Evolutionary conservation across 2,797 vertebrate genomes (phyloP).

Genomic region (Tapera naevia): DNA sequence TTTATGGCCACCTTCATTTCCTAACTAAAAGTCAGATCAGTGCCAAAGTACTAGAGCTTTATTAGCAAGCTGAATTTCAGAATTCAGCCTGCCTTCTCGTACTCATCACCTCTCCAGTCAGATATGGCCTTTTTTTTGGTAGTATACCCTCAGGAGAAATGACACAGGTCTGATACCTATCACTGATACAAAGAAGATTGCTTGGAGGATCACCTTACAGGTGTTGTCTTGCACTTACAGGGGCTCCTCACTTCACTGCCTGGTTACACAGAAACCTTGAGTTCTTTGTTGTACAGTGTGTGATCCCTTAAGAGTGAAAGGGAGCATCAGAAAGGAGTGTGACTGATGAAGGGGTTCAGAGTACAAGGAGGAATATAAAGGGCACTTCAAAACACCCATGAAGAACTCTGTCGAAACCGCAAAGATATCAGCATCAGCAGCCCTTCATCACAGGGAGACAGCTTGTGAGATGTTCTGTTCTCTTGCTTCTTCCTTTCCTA

Average conservation of each 20-base stretch:
- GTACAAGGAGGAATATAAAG: neutral
- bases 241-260: neutral
- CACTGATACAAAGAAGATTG: neutral
- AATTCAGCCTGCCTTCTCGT: neutral
- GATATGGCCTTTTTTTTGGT: rapidly evolving
- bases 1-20: neutral
- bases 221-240: neutral
- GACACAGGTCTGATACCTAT: neutral
- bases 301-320: neutral
- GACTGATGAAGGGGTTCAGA: neutral
- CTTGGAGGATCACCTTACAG: neutral
- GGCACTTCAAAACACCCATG: neutral
- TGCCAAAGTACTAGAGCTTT: neutral
- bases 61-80: neutral
- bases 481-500: neutral
- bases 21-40: neutral
- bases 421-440: neutral
- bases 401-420: neutral
- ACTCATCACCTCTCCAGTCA: neutral
- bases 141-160: rapidly evolving
- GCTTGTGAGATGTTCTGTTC: neutral
- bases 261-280: rapidly evolving
- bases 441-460: neutral
- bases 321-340: rapidly evolving
- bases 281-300: neutral